These are phyloP conservation scores for Gephyroberyx darwinii DNA, from an alignment of 2,797 vertebrate genomes.

Conservation along the genomic window DNA sequence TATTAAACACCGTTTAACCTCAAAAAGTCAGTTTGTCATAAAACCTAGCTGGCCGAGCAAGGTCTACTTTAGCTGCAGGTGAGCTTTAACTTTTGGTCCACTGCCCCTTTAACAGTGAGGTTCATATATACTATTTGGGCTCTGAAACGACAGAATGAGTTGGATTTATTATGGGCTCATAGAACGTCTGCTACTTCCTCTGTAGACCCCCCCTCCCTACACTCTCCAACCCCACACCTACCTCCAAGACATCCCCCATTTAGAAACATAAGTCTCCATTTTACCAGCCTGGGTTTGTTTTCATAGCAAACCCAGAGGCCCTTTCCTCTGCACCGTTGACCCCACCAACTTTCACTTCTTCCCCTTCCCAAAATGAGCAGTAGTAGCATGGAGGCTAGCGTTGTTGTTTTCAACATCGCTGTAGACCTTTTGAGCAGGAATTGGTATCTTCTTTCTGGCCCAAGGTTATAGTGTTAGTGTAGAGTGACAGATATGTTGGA, in stretches of 20 bases:
- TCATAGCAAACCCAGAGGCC: conserved; percentile 63
- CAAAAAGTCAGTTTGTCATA: conserved; percentile 21
- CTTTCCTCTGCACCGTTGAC: conserved; percentile 39
- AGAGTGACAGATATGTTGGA: background rate
- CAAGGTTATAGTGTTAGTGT: background rate
- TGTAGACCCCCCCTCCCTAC: background rate
- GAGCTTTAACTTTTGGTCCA: too few relatives aligned
- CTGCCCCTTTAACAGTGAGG: too few relatives aligned
- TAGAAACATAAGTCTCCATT: conserved; percentile 61
- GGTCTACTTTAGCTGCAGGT: conserved; percentile 5
- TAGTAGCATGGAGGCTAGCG: conserved; percentile 34
- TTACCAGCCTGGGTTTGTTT: conserved; percentile 61
- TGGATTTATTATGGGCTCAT: conserved; percentile 46
- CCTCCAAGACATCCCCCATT: conserved; percentile 1
- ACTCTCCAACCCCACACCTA: background rate
- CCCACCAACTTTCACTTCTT: conserved; percentile 48
- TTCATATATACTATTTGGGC: background rate
- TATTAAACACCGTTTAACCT: conserved; percentile 42
- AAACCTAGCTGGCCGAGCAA: background rate
- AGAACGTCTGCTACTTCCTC: conserved; percentile 23
- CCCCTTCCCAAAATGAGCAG: conserved; percentile 26
- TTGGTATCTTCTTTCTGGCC: conserved; percentile 23
- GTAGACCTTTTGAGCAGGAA: conserved; percentile 9
- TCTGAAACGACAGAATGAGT: conserved; percentile 21
- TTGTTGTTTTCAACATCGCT: conserved; percentile 35